These are phyloP conservation scores for Crocuta crocuta DNA, from an alignment of 2,113 vertebrate species.

Conservation along the genomic window DNA sequence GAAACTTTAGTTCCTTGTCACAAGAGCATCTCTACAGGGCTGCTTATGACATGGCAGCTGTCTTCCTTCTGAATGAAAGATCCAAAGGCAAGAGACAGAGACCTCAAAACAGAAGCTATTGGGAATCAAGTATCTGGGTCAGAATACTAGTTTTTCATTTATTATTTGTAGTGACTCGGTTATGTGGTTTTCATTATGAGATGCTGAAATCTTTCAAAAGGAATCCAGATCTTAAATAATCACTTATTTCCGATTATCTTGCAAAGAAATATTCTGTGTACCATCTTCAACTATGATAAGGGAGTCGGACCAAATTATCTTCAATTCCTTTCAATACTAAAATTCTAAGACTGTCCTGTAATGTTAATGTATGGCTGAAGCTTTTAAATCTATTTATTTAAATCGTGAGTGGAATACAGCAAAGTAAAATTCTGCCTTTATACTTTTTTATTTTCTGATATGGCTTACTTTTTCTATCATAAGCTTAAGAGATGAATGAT, in stretches of 20 bases:
- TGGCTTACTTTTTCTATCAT: conserved; percentile 15
- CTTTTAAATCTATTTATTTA: not conserved
- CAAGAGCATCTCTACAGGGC: not conserved
- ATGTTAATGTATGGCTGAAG: not conserved
- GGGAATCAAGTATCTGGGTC: not conserved
- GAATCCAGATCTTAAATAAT: not conserved
- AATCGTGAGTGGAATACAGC: not conserved
- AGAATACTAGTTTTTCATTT: not conserved
- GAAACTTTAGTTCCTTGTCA: not conserved
- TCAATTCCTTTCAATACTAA: not conserved
- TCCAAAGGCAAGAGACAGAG: not conserved
- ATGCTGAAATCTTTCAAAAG: not conserved
- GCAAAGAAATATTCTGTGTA: not conserved
- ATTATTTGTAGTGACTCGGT: not conserved
- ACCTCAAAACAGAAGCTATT: not conserved
- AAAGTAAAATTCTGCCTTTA: conserved; percentile 3
- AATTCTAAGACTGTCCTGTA: not conserved
- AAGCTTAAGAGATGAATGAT: conserved; percentile 18
- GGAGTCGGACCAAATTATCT: not conserved
- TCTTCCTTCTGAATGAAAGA: not conserved
- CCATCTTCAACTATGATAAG: not conserved
- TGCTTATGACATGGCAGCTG: not conserved
- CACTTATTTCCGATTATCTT: conserved; percentile 19
- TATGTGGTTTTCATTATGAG: not conserved
- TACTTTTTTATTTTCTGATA: not conserved